A percentile compares a stretch with the other conserved stretches of the same genome.
Conservation (phyloP, 2,888 invertebrate species). For the Lingula anatina region DNA sequence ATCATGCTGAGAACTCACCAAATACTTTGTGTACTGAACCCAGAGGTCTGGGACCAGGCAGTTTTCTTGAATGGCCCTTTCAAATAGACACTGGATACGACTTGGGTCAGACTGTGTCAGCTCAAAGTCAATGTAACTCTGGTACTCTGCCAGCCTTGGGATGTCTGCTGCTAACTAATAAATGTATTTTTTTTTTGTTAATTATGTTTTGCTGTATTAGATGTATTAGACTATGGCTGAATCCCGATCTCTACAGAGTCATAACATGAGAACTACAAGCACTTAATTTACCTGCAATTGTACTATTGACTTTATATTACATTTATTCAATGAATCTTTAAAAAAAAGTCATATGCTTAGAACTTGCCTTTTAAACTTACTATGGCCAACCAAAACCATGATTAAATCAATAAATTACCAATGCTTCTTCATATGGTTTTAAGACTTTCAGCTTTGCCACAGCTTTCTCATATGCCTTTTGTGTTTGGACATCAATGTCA, state of each 20-base stretch:
- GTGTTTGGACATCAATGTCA: constrained; percentile 36
- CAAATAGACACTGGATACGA: constrained; percentile 60
- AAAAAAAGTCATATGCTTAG: too few species aligned
- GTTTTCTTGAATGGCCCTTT: constrained; percentile 61
- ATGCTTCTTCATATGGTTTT: constrained; percentile 57
- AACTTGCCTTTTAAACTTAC: too few species aligned
- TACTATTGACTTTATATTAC: too few species aligned
- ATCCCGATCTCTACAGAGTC: too few species aligned
- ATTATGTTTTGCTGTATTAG: too few species aligned
- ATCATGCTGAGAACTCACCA: constrained; percentile 36
- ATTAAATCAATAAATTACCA: constrained; percentile 48
- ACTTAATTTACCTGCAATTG: too few species aligned
- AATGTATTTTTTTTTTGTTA: too few species aligned
- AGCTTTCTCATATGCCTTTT: constrained; percentile 55
- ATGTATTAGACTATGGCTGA: too few species aligned
- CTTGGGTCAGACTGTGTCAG: constrained; percentile 57
- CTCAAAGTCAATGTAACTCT: constrained; percentile 58
- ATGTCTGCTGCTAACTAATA: constrained; percentile 17
- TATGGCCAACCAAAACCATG: too few species aligned
- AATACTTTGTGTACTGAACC: constrained; percentile 59
- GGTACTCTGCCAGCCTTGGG: constrained; percentile 48
- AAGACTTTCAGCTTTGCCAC: constrained; percentile 53
- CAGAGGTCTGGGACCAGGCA: constrained; percentile 58
- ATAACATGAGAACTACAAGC: too few species aligned
- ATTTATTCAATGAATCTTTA: too few species aligned